Base-by-base conservation (phyloP, 2,888 invertebrate species). In the Agrotis clavis region DNA sequence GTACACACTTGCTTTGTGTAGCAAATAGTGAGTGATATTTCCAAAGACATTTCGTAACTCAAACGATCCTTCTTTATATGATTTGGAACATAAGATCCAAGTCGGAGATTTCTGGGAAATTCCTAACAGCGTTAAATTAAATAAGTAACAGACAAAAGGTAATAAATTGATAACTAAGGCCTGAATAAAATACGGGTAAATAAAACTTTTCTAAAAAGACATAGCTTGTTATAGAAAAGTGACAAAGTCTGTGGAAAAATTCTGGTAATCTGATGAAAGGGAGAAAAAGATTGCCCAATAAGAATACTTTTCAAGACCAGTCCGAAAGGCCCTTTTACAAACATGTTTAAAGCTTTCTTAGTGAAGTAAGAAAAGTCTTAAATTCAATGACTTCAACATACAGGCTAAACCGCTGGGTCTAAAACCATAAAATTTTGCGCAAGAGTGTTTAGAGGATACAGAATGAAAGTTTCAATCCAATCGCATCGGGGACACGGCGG, bases 141-240 rank as follows among this genome's bases (percentile, higher is more conserved):
- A 57, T 61, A 56, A 67, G 53, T 30, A 71, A 69, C 54, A 66
- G 67, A 79, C 63, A 73, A 75, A 70, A 67, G 53, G 25, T 65
- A 66, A 75, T 54, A 77, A 80, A 77, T 82, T 59, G 66, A 41
- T 41, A 60, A 30, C 30, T 18, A 21, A 63, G n/a, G 45, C 65
- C 51, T 57, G 47, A 45, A 57, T 50, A 35, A 59, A 75, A 78
- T 75, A 60, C 30, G 71, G 21, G 64, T 48, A 41, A 13, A 18
- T 51, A 57, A 21, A 51, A 14, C 19, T 9, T 54, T 53, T 54
- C 51, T 47, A 47, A 16, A 1, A 59, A n/a, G 1, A 67, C 11
- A 62, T 25, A 30, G 45, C 50, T n/a, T 5, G n/a, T 48, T 41
- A 64, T 79, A 41, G n/a, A 60, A 35, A 25, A 71, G 50, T 19